A percentile compares a stretch with the other conserved stretches of the same genome.
Conservation (phyloP, 2,888 invertebrate species). For the Diaprepes abbreviatus region DNA sequence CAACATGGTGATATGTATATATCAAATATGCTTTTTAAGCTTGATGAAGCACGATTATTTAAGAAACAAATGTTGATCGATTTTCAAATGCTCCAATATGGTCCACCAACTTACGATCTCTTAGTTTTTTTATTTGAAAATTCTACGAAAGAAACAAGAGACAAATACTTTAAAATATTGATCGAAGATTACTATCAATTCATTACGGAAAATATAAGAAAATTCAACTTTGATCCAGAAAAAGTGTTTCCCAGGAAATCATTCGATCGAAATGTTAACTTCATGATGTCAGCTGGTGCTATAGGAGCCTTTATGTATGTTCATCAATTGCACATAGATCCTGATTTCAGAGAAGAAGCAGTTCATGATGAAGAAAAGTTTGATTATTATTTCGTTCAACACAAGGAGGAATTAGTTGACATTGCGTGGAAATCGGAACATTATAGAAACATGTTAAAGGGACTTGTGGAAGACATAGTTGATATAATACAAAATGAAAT, state of each 20-base stretch:
- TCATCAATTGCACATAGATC: constrained; percentile 22
- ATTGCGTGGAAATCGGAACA: constrained; percentile 22
- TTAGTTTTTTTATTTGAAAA: background rate
- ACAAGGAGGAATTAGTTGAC: constrained; percentile 24
- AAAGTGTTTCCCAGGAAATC: constrained; percentile 51
- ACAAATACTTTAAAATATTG: constrained; percentile 50
- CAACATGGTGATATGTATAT: constrained; percentile 62
- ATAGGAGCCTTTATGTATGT: constrained; percentile 5
- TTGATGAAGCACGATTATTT: constrained; percentile 37
- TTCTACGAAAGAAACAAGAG: constrained; percentile 45
- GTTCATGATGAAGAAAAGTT: constrained; percentile 23
- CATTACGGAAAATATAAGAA: constrained; percentile 48
- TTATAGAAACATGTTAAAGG: constrained; percentile 25
- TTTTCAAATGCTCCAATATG: constrained; percentile 67
- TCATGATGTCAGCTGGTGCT: background rate
- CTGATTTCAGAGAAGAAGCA: constrained; percentile 32
- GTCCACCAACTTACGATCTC: constrained; percentile 76
- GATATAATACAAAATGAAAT: constrained; percentile 5
- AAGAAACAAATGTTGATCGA: constrained; percentile 59
- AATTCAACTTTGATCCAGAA: constrained; percentile 50
- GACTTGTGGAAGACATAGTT: constrained; percentile 27
- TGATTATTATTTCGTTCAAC: constrained; percentile 15
- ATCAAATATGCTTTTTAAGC: constrained; percentile 57
- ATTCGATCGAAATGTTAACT: constrained; percentile 44
- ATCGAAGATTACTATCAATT: constrained; percentile 54